Base-by-base conservation (phyloP, 2,797 vertebrate genomes). In the Nasua narica region DNA sequence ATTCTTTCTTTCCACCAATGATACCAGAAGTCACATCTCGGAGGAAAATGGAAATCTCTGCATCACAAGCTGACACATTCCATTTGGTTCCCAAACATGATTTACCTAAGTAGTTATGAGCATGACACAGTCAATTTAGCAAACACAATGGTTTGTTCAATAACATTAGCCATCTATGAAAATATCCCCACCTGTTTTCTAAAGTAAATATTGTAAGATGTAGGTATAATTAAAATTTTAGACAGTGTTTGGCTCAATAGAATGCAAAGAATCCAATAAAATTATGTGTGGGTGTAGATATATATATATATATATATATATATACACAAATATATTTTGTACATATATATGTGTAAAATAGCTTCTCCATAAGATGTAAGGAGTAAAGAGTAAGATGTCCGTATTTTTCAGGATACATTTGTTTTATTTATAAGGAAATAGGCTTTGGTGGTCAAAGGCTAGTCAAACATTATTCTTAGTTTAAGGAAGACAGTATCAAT, bases 41-140 rank as follows among this genome's bases (percentile, higher is more conserved):
- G 87, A 97, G 82, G 95, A 87, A 98, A 98, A 97, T 97, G 86
- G 95, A 98, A 97, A 94, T 69, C 72, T 79, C 52, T 95, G 54
- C 90, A 86, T 97, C 97, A 97, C 95, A 94, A 96, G 13, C 77
- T 96, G 98, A 98, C 97, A 96, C 95, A 97, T 96, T 98, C 86
- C 83, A 98, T 98, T 97, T 0, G 0, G 77, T 97, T 97, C 67
- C 95, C 1, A 32, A 97, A 86, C 56, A 94, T 92, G 93, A 97
- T 98, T 98, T 98, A 94, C 97, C 97, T 98, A 97, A 98, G 95
- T 43, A 97, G 69, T 97, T 98, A 69, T 97, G 96, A 97, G 82
- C 96, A 82, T 96, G 95, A 83, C 8, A 29, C 65, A 97, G 78
- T 54, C 90, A 98, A 92, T 98, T 98, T 98, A 97, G 90, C 79